A percentile compares a stretch with the other conserved stretches of the same genome.
These are phyloP conservation scores for Pelmatolapia mariae DNA, from an alignment of 2,113 vertebrate species.

Conservation along the genomic window DNA sequence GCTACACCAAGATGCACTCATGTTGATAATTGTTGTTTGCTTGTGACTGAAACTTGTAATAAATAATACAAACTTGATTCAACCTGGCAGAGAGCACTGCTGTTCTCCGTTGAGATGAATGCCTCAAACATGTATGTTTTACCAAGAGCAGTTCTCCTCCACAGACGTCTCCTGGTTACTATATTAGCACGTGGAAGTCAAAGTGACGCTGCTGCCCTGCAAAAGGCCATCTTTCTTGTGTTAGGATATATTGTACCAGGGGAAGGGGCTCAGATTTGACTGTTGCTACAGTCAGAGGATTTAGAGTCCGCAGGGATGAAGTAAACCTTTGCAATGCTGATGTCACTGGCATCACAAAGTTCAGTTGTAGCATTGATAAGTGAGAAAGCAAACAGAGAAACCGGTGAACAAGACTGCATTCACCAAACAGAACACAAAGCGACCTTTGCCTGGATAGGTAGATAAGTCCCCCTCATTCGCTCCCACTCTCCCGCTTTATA, in stretches of 20 bases:
- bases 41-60: not conserved
- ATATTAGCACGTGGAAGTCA: not conserved
- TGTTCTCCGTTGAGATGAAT: not conserved
- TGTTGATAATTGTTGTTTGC: not conserved
- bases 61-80: not conserved
- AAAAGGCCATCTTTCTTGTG: not conserved
- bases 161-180: not conserved
- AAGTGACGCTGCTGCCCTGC: not conserved
- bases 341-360: slow-evolving; percentile 39
- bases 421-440: slow-evolving; percentile 17
- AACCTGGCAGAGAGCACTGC: not conserved
- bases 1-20: not conserved
- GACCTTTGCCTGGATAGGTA: slow-evolving; percentile 50
- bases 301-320: not conserved
- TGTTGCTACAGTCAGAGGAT: not conserved
- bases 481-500: not conserved
- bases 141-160: not conserved
- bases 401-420: not conserved
- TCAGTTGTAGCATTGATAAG: slow-evolving; percentile 48
- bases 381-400: slow-evolving; percentile 28
- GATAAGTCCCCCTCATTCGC: not conserved
- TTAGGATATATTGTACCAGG: not conserved
- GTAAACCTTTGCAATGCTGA: not conserved
- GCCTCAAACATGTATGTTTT: not conserved
- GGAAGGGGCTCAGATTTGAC: not conserved